These are phyloP conservation scores for Tipula lateralis DNA, from an alignment of 2,888 invertebrate genomes.

Conservation along the genomic window DNA sequence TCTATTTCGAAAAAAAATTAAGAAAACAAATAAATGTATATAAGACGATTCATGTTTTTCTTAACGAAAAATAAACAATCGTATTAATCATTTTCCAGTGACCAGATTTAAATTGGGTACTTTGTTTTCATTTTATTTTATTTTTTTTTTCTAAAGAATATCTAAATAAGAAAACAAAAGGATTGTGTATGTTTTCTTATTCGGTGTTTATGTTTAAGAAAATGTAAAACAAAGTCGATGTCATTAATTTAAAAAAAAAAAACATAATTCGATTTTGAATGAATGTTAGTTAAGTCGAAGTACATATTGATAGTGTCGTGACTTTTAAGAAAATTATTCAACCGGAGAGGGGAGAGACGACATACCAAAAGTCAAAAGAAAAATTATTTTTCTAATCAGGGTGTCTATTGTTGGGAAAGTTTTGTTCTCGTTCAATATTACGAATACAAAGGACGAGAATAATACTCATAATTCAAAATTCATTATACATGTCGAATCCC, in stretches of 20 bases:
- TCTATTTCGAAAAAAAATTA: not conserved
- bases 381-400: not conserved
- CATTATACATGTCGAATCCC: not conserved
- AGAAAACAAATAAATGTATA: not conserved
- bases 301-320: not conserved
- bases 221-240: not conserved
- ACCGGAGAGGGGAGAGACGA: not conserved
- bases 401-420: not conserved
- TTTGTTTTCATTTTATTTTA: constrained; percentile 26
- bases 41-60: constrained; percentile 1
- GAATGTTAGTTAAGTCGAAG: not conserved
- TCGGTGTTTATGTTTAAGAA: not conserved
- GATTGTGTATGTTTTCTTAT: not conserved
- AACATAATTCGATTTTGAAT: not conserved
- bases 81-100: constrained; percentile 19
- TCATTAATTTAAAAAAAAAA: not conserved
- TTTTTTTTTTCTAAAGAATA: constrained; percentile 25
- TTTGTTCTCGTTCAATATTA: not conserved
- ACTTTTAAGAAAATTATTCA: not conserved
- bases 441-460: not conserved
- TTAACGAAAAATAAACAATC: not conserved
- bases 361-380: not conserved
- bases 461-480: constrained; percentile 19
- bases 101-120: constrained; percentile 12
- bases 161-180: constrained; percentile 29